Percentiles rank a stretch among this genome's conserved stretches.
Evolutionary conservation across 2,113 vertebrate genomes (phyloP).

Genomic region (Mustelus asterias): DNA sequence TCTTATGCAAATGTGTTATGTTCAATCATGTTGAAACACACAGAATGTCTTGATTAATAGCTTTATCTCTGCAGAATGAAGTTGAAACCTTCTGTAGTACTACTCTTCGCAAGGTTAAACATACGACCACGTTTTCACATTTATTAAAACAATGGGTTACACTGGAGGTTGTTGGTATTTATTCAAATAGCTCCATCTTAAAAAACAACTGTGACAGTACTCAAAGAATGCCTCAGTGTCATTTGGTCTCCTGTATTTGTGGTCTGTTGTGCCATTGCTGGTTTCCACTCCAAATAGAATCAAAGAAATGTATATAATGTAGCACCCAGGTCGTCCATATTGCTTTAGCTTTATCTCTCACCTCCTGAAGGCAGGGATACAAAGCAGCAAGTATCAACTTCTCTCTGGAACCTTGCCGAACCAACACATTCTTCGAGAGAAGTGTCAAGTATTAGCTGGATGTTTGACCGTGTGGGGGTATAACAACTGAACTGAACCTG

Average conservation of each 20-base stretch:
- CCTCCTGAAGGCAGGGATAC: background rate
- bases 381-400: background rate
- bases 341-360: background rate
- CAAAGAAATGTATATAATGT: background rate
- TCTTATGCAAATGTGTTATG: background rate
- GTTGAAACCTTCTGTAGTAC: background rate
- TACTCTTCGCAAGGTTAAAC: background rate
- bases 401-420: background rate
- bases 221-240: background rate
- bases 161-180: background rate
- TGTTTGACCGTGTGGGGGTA: background rate
- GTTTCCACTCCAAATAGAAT: background rate
- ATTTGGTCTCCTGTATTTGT: background rate
- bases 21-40: background rate
- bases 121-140: background rate
- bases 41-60: background rate
- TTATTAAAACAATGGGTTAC: background rate
- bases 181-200: background rate
- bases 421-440: background rate
- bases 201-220: background rate
- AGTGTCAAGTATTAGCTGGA: background rate
- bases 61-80: background rate
- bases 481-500: background rate
- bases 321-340: background rate
- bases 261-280: background rate